A percentile compares a stretch with the other conserved stretches of the same genome.
Conservation (phyloP, 35 echinoderm and acorn worm genomes). For the Stichopus chloronotus region DNA sequence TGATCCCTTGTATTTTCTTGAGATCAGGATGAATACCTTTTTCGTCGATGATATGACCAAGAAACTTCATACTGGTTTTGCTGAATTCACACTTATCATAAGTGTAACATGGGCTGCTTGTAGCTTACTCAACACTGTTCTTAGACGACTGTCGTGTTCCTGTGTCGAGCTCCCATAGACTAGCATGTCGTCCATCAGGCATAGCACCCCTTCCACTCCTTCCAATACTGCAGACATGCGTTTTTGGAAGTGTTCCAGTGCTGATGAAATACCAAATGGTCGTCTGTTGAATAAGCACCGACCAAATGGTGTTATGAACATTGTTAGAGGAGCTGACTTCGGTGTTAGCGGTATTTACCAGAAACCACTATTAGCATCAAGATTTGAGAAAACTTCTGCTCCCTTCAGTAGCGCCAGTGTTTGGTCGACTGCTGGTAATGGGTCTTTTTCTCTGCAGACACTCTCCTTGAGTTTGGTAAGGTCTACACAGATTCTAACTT, state of each 20-base stretch:
- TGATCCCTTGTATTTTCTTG: constrained; percentile 24
- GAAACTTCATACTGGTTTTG: constrained; percentile 32
- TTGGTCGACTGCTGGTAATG: constrained; percentile 61
- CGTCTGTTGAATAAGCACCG: constrained; percentile 67
- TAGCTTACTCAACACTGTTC: constrained; percentile 31
- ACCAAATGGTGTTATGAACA: constrained; percentile 76
- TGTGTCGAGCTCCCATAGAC: constrained; percentile 53
- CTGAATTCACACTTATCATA: constrained; percentile 57
- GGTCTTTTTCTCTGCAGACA: constrained; percentile 51
- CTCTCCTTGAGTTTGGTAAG: constrained; percentile 57
- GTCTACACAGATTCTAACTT: constrained; percentile 62
- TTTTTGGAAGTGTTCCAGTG: constrained; percentile 68
- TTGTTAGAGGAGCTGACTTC: constrained; percentile 40
- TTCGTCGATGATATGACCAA: constrained; percentile 49
- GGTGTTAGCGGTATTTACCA: constrained; percentile 37
- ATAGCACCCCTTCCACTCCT: constrained; percentile 56
- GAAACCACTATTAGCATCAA: constrained; percentile 63
- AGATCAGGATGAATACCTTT: constrained; percentile 42
- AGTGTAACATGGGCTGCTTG: constrained; percentile 57
- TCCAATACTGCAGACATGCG: constrained; percentile 71
- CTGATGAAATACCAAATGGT: constrained; percentile 78
- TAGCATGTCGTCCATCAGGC: constrained; percentile 75
- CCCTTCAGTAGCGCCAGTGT: constrained; percentile 32
- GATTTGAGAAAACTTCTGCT: constrained; percentile 54
- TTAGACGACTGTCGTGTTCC: constrained; percentile 53